Evolutionary conservation across 2,113 vertebrate species (phyloP).

Genomic region (Pteruthius melanotis): DNA sequence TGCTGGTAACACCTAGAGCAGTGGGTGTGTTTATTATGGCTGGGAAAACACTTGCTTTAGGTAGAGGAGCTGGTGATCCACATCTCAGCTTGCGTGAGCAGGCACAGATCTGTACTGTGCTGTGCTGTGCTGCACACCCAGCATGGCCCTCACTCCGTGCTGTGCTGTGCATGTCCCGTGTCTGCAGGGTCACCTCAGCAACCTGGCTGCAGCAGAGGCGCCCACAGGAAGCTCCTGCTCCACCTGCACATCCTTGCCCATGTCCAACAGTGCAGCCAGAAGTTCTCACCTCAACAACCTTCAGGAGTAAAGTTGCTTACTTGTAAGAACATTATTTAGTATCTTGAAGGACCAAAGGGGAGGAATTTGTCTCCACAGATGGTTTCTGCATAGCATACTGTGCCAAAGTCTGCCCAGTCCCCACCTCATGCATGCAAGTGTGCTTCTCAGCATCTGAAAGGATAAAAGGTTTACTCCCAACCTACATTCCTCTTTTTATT

Average conservation of each 20-base stretch:
- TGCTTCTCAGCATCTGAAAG: not conserved
- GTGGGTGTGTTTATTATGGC: not conserved
- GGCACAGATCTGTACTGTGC: not conserved
- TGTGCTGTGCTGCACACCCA: not conserved
- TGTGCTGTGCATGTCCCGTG: rapidly evolving
- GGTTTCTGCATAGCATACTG: not conserved
- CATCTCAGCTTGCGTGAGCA: rapidly evolving
- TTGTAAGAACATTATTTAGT: not conserved
- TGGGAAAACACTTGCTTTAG: not conserved
- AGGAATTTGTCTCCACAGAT: not conserved
- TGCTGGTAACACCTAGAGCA: not conserved
- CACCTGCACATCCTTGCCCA: not conserved
- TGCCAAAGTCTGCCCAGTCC: not conserved
- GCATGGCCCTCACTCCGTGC: not conserved
- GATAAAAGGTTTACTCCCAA: not conserved
- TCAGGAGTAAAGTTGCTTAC: not conserved
- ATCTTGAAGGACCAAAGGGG: not conserved
- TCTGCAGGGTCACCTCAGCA: not conserved
- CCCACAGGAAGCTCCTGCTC: not conserved
- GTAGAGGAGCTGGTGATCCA: not conserved
- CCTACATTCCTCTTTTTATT: not conserved
- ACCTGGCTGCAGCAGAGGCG: not conserved
- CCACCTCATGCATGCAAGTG: not conserved
- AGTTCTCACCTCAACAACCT: not conserved
- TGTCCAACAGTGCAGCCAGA: not conserved